Conservation (phyloP, 2,797 vertebrate genomes). For the Hipposideros larvatus region DNA sequence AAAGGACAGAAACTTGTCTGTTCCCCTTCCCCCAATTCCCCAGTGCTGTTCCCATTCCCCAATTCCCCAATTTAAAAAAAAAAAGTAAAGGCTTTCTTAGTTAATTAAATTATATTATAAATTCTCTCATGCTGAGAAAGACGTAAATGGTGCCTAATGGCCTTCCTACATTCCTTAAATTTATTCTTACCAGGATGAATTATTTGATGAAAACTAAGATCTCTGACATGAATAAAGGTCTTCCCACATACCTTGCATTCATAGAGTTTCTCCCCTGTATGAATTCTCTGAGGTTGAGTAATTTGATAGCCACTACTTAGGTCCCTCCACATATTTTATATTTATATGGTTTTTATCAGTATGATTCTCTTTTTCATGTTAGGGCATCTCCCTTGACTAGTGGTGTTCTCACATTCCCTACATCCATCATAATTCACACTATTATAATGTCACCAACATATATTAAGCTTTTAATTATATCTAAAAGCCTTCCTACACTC, state of each 20-base stretch:
- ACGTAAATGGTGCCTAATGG: not conserved
- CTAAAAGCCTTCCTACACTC: not conserved
- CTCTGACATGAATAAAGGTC: not conserved
- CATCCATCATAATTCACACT: not conserved
- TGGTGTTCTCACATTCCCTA: not conserved
- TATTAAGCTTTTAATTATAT: not conserved
- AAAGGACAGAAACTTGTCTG: too few relatives aligned
- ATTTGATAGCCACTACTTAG: not conserved
- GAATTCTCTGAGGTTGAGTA: conserved; percentile 3
- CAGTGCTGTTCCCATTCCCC: too few relatives aligned
- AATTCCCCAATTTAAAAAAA: not conserved
- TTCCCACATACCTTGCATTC: not conserved
- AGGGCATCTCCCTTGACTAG: not conserved
- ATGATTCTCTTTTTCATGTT: conserved; percentile 54
- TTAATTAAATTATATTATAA: not conserved
- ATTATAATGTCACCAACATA: not conserved
- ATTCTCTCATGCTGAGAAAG: not conserved
- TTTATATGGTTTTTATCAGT: not conserved
- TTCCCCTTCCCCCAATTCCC: too few relatives aligned
- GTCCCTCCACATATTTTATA: not conserved
- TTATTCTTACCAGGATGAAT: not conserved
- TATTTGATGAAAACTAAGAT: not conserved
- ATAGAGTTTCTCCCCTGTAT: not conserved
- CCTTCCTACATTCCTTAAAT: not conserved
- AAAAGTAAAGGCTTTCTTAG: not conserved